Percentiles rank a stretch among this genome's conserved stretches.
Conservation (phyloP, 1,140 invertebrate species). For the Phocides pigmalion region DNA sequence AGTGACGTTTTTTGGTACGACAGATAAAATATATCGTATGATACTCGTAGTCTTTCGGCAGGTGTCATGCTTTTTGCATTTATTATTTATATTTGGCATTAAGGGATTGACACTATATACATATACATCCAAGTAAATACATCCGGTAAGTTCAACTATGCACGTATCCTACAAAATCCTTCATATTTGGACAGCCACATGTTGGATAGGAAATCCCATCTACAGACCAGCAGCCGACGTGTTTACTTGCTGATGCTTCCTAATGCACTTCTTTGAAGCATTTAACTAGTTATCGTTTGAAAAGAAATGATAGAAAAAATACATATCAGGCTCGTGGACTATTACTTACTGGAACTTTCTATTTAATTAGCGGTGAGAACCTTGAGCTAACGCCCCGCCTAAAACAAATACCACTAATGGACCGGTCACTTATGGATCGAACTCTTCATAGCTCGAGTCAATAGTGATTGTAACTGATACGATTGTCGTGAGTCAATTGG, state of each 20-base stretch:
- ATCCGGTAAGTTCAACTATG: no score
- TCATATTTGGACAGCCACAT: no score
- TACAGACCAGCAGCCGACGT: no score
- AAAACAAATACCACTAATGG: conserved; percentile 20
- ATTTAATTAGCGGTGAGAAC: conserved; percentile 38
- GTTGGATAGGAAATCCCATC: no score
- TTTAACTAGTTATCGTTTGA: no score
- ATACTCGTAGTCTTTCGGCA: no score
- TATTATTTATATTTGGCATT: conserved; percentile 15
- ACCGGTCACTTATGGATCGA: conserved; percentile 8
- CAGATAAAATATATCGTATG: conserved; percentile 37
- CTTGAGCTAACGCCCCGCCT: conserved; percentile 16
- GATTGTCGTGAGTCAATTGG: conserved; percentile 6
- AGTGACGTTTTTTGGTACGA: conserved; percentile 54
- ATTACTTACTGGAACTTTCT: conserved; percentile 33
- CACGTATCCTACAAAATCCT: no score
- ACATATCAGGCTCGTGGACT: no score
- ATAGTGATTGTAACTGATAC: conserved; percentile 12
- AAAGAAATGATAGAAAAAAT: no score
- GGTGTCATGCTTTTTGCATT: conserved; percentile 17
- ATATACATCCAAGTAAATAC: no score
- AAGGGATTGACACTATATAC: conserved; percentile 8
- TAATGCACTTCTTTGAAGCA: no score
- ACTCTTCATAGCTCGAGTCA: conserved; percentile 5
- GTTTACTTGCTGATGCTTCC: no score